These are phyloP conservation scores for Diplolepis rosae DNA, from an alignment of 2,888 invertebrate genomes.

Conservation along the genomic window DNA sequence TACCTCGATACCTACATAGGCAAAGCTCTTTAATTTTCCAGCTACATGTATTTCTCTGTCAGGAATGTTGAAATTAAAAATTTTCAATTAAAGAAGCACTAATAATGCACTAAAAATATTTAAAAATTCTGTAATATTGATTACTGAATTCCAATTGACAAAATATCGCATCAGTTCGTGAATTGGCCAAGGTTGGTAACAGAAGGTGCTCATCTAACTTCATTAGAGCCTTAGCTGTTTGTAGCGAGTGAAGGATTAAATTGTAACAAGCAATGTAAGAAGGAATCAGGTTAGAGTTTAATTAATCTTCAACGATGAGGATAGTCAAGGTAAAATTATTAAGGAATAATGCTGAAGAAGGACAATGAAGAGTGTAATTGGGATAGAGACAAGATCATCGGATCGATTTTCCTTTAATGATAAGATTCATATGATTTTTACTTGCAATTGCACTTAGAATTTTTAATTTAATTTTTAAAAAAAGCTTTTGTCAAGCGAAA, in stretches of 20 bases:
- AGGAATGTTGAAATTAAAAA: no score
- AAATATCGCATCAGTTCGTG: not conserved
- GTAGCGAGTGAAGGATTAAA: constrained; percentile 10
- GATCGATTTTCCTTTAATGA: not conserved
- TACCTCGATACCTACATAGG: not conserved
- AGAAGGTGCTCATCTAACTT: constrained; percentile 11
- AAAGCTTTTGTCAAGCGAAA: not conserved
- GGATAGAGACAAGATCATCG: not conserved
- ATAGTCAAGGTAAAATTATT: constrained; percentile 1
- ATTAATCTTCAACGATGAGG: constrained; percentile 13
- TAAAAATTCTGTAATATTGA: not conserved
- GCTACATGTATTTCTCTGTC: not conserved
- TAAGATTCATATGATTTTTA: not conserved
- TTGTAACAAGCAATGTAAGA: constrained; percentile 24
- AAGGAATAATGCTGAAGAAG: constrained; percentile 6
- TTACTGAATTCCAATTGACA: not conserved
- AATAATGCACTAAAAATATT: not conserved
- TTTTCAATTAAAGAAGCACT: no score
- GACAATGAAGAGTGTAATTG: constrained; percentile 11
- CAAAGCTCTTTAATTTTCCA: not conserved
- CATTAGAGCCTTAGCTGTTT: constrained; percentile 13
- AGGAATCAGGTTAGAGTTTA: not conserved
- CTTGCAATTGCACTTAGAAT: not conserved
- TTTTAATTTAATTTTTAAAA: not conserved
- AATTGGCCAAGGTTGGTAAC: not conserved